A percentile compares a stretch with the other conserved stretches of the same genome.
Evolutionary conservation across 2,113 vertebrate genomes (phyloP).

Genomic region (Mesoclemmys tuberculata): DNA sequence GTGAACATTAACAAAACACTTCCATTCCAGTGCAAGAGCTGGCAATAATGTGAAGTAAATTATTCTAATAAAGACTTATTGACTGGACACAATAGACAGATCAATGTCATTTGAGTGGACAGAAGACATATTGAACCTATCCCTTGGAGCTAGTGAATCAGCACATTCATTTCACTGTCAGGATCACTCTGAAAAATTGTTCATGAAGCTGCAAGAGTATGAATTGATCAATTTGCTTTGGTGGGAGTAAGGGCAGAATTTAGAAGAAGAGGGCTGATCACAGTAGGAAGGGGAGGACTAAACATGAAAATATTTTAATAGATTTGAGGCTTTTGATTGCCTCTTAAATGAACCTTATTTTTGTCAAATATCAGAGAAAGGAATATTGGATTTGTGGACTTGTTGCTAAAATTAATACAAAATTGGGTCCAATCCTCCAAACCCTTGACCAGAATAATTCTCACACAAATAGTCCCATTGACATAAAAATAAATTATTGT

Average conservation of each 20-base stretch:
- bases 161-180: constrained; percentile 7
- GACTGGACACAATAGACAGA: constrained; percentile 28
- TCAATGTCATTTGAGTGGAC: constrained; percentile 54
- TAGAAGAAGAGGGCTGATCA: not conserved
- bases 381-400: not conserved
- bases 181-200: constrained; percentile 31
- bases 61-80: constrained; percentile 56
- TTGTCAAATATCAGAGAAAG: not conserved
- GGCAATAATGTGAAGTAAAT: not conserved
- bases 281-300: not conserved
- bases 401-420: not conserved
- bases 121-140: not conserved
- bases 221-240: not conserved
- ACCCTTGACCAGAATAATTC: not conserved
- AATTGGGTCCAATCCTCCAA: not conserved
- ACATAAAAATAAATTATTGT: not conserved
- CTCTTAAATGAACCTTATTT: not conserved
- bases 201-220: constrained; percentile 23
- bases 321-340: not conserved
- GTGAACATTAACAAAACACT: not conserved
- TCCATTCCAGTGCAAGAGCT: not conserved
- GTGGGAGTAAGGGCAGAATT: not conserved
- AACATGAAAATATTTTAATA: not conserved
- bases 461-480: not conserved
- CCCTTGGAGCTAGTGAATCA: not conserved